Evolutionary conservation across 2,113 vertebrate genomes (phyloP).

Genomic region (Crocuta crocuta): DNA sequence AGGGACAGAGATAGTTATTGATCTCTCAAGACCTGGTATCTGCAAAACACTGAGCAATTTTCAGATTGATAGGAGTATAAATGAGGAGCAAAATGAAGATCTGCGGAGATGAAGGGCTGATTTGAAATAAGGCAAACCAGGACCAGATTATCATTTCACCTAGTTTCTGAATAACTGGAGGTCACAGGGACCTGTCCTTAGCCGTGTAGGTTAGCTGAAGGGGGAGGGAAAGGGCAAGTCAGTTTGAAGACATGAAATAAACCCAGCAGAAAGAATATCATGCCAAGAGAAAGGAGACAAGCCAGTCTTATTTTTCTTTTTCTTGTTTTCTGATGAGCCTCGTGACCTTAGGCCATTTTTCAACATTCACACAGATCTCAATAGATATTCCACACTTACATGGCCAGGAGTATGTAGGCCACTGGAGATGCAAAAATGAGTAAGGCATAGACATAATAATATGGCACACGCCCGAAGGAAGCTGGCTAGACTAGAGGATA

Average conservation of each 20-base stretch:
- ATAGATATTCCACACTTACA: not conserved
- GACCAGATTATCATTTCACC: not conserved
- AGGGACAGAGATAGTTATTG: not conserved
- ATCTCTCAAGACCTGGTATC: not conserved
- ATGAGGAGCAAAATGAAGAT: not conserved
- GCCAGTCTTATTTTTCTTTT: not conserved
- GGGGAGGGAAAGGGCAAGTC: rapidly evolving
- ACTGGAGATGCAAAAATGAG: not conserved
- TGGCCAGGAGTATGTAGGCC: not conserved
- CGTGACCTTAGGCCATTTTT: not conserved
- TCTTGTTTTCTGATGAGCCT: not conserved
- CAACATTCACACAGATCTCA: not conserved
- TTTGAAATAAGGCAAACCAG: not conserved
- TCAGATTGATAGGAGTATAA: not conserved
- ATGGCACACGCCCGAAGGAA: not conserved
- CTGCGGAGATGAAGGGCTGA: not conserved
- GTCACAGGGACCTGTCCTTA: rapidly evolving
- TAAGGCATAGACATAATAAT: not conserved
- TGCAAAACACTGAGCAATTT: not conserved
- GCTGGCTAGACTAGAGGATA: not conserved
- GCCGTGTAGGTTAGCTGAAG: rapidly evolving
- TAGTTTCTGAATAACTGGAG: not conserved
- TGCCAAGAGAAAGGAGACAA: not conserved
- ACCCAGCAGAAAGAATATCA: not conserved
- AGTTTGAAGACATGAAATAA: not conserved